phyloP scores from a whole-genome alignment of 2,113 vertebrate genomes.

The Cavia porcellus region DNA sequence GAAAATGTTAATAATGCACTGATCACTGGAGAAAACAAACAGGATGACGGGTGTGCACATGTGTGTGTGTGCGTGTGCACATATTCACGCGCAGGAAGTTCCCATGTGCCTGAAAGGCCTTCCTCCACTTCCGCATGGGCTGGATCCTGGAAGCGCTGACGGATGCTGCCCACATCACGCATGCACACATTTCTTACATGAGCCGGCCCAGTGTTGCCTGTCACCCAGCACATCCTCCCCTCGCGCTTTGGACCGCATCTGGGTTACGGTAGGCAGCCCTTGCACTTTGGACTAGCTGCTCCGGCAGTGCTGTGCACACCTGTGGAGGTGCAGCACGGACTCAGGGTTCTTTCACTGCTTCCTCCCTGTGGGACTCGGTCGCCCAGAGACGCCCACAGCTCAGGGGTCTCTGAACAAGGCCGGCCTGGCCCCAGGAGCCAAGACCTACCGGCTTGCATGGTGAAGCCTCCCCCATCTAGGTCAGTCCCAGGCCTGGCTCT shows the following conservation, averaged over 20 bases:
- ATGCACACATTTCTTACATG: accelerated
- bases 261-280: no score
- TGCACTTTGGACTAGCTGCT: neutral
- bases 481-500: neutral
- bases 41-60: neutral
- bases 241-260: neutral
- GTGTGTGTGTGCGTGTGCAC: accelerated
- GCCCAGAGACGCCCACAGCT: neutral
- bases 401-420: accelerated
- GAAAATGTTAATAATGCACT: neutral
- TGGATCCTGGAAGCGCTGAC: neutral
- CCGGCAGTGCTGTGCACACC: no score
- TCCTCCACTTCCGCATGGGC: neutral
- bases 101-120: neutral
- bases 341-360: accelerated
- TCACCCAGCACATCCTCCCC: neutral
- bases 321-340: no score
- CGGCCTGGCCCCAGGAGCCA: neutral
- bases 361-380: neutral
- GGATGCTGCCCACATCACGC: neutral
- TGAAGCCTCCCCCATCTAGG: accelerated
- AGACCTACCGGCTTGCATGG: neutral
- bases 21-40: neutral
- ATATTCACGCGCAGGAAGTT: neutral
- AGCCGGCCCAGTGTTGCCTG: no score